A percentile compares a stretch with the other conserved stretches of the same genome.
phyloP scores from a whole-genome alignment of 2,888 invertebrate genomes.

The Macrophya annulata region DNA sequence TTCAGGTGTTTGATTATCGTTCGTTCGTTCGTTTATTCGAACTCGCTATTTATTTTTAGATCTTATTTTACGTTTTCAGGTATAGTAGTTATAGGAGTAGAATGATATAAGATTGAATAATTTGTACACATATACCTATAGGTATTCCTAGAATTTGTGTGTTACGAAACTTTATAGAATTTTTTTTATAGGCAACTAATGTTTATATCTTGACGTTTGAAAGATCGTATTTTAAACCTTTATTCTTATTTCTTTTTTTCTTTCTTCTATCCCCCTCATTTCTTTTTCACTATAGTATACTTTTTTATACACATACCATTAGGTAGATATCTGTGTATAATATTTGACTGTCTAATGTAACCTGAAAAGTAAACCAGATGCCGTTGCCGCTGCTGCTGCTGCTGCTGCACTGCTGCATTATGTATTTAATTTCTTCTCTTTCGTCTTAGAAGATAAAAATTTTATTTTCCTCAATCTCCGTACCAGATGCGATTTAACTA shows the following conservation, averaged over 20 bases:
- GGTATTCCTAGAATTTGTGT: no score
- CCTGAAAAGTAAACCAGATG: background rate
- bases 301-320: no score
- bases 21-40: background rate
- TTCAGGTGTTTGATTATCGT: background rate
- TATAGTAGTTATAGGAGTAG: background rate
- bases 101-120: background rate
- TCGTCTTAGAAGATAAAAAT: background rate
- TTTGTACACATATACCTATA: no score
- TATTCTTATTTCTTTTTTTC: background rate
- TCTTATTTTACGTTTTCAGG: background rate
- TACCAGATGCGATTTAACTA: constrained; percentile 2
- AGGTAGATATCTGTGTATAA: no score
- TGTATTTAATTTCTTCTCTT: background rate
- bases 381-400: background rate
- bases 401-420: background rate
- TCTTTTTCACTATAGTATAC: no score
- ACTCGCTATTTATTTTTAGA: background rate
- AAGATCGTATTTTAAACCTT: background rate
- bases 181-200: background rate
- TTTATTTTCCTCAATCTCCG: background rate
- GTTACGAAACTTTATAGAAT: background rate
- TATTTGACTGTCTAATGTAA: background rate
- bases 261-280: no score
- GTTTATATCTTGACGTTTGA: background rate